Percentiles rank a stretch among this genome's conserved stretches.
Evolutionary conservation across 2,888 invertebrate species (phyloP).

Genomic region (Hedychridium roseum): DNA sequence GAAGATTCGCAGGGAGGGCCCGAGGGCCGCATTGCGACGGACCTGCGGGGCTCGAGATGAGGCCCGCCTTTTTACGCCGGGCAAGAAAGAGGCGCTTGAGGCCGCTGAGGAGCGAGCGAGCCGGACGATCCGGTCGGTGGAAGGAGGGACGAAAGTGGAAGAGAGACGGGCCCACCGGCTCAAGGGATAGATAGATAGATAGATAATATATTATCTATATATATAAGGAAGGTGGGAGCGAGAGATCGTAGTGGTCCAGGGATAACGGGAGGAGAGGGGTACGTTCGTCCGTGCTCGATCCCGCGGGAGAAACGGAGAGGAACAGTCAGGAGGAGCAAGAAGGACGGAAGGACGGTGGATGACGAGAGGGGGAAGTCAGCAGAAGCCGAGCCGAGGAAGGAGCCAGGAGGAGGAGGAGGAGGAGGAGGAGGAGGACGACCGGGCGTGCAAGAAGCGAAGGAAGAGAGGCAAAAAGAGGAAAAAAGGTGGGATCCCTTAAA

Average conservation of each 20-base stretch:
- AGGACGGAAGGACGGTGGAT: constrained; percentile 12
- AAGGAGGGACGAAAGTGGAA: constrained; percentile 18
- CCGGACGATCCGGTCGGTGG: constrained; percentile 26
- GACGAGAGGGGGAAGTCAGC: constrained; percentile 21
- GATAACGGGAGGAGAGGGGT: constrained; percentile 17
- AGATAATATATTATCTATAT: not conserved
- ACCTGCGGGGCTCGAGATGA: constrained; percentile 38
- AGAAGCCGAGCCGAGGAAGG: constrained; percentile 17
- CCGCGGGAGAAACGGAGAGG: constrained; percentile 6
- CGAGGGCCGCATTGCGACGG: constrained; percentile 37
- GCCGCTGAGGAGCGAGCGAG: constrained; percentile 29
- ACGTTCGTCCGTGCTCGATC: constrained; percentile 8
- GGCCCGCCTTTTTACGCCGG: constrained; percentile 56
- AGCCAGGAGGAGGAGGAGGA: constrained; percentile 25
- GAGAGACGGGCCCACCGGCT: constrained; percentile 3
- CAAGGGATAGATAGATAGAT: constrained; percentile 10
- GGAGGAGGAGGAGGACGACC: constrained; percentile 18
- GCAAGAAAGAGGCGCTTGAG: constrained; percentile 43
- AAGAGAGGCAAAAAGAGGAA: constrained; percentile 48
- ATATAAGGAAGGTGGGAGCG: constrained; percentile 51
- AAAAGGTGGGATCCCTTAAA: constrained; percentile 61
- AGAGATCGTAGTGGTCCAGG: constrained; percentile 58
- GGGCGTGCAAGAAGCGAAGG: constrained; percentile 47
- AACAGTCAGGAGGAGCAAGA: constrained; percentile 13
- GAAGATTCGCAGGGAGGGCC: constrained; percentile 3